Base-by-base conservation (phyloP, 2,888 invertebrate genomes). In the Drosophila recens region DNA sequence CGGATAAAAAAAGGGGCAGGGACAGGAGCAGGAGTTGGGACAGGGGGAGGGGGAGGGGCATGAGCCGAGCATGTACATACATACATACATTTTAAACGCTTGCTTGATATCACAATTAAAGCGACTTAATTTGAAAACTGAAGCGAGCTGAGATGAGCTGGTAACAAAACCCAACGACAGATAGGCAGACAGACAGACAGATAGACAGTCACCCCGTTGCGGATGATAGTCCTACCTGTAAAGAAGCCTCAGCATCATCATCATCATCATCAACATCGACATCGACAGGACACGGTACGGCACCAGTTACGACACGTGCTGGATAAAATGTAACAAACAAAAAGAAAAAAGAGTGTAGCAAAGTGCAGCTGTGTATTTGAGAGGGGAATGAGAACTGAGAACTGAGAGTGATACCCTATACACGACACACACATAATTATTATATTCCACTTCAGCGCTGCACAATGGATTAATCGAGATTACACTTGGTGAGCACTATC, bases 101-200 rank as follows among this genome's bases (percentile, higher is more conserved):
- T 78, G 84, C 85, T 79, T 87, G 90, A 90, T 90, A 90, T 90
- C 82, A 76, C 91, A 90, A 90, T 90, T 90, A 90, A 90, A 80
- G 77, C 72, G 91, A 89, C 89, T 90, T 90, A 90, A 89, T 90
- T 90, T 89, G 83, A 79, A 87, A 86, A 82, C 79, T 81, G 87
- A 86, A 81, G 77, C 85, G 75, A 72, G 67, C 68, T 45, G 72
- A 68, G 75, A 49, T 67, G 71, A 69, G 66, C 69, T 45, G 59
- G 77, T 64, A 77, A 79, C 65, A 62, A 67, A 67, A 69, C 56
- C 45, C 51, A 34, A 34, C 40, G 52, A 46, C 36, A n/a, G n/a
- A n/a, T n/a, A n/a, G n/a, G n/a, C n/a, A n/a, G n/a, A n/a, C n/a
- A 53, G 65, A 53, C 34, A 54, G 51, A 62, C 42, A 59, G 53